Base-by-base conservation (phyloP, 1,140 invertebrate species). In the Coptotermes formosanus region DNA sequence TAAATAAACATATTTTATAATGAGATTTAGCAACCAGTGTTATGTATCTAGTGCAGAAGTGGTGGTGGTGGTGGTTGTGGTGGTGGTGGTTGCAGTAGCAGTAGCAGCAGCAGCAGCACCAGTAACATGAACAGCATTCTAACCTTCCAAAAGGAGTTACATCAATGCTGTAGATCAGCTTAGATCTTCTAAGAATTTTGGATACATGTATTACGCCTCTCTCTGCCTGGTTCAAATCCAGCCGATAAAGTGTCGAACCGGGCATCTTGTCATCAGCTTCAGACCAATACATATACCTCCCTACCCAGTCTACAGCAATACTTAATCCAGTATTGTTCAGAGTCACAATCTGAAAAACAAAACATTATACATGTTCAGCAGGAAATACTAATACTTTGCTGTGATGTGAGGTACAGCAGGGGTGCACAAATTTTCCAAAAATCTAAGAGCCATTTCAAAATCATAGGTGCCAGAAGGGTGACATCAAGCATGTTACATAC, bases 231-330 rank as follows among this genome's bases (percentile, higher is more conserved):
- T 93, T 94, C 25, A 95, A 89, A 88, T 94, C 92, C 32, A 94
- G 89, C 59, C 92, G 90, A 88, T 93, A 94, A 43, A 95, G 91
- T 0, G 91, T 88, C 69, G 89, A 90, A 8, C 88, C 90, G 85
- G 90, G 25, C 90, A 91, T 87, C 89, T 91, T 81, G 19, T 92
- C 90, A 88, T 92, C 92, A 7, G 91, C 89, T 90, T 97, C 95
- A 0, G 94, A 92, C 95, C 96, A 96, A 89, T 97, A 98, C 1
- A 98, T 90, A 82, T 94, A 94, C 83, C 96, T 92, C 75, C 95
- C 94, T 19, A 98, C 93, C 97, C 97, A 98, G 90, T 98, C 97
- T 0, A 97, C 92, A 14, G 95, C 94, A 14, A 98, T 89, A 88
- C 95, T 94, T 19, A 92, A 91, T 0, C 93, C 94, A 48, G 93